phyloP scores from a whole-genome alignment of 2,113 vertebrate genomes.

The Hypocryptadius cinnamomeus region DNA sequence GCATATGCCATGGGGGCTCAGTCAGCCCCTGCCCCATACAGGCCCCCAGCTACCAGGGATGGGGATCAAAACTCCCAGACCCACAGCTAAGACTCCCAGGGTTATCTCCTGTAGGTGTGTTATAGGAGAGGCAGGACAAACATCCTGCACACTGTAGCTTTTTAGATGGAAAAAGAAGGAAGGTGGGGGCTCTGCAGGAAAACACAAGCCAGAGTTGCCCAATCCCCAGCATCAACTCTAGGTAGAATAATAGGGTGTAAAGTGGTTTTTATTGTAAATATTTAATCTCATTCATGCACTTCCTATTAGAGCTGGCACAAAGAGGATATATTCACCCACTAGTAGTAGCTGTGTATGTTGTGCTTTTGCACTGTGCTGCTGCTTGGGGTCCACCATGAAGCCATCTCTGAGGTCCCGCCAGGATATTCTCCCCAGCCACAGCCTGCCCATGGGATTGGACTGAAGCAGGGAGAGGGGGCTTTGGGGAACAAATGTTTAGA shows the following conservation, averaged over 20 bases:
- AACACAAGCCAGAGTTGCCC: background rate
- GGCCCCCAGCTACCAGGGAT: background rate
- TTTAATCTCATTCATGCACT: slow-evolving; percentile 1
- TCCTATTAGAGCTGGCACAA: background rate
- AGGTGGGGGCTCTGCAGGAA: background rate
- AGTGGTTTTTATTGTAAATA: slow-evolving; percentile 5
- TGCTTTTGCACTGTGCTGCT: background rate
- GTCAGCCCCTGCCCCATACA: background rate
- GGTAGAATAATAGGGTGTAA: background rate
- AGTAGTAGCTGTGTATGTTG: background rate
- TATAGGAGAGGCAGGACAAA: background rate
- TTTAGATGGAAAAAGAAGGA: background rate
- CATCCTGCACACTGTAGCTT: background rate
- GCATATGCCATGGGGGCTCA: background rate
- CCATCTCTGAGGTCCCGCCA: background rate
- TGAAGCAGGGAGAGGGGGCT: background rate
- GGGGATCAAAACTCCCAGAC: background rate
- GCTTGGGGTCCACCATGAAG: background rate
- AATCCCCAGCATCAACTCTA: background rate
- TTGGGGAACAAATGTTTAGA: background rate
- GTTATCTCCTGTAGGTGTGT: background rate
- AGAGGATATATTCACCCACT: background rate
- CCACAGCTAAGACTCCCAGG: background rate
- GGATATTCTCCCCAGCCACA: background rate
- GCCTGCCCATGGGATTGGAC: background rate